Conservation (phyloP, 35 echinoderm and acorn worm species). For the Holothuria glaberrima region DNA sequence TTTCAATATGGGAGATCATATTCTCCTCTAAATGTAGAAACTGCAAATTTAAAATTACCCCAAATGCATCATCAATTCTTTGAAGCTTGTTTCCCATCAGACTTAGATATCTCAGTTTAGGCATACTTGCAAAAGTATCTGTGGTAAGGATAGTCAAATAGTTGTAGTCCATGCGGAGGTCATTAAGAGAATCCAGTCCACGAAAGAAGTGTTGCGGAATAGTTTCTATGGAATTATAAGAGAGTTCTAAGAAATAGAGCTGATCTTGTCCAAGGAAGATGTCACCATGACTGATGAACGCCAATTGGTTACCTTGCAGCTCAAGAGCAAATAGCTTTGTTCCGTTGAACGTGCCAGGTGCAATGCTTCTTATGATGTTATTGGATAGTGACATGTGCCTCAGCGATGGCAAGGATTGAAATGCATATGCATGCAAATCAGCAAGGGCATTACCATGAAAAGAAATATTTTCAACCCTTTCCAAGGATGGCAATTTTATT, state of each 20-base stretch:
- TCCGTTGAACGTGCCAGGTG: background rate
- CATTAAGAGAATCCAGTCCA: slow-evolving; percentile 35
- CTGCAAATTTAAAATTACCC: slow-evolving; percentile 5
- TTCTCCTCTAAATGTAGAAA: slow-evolving; percentile 51
- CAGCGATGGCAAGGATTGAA: background rate
- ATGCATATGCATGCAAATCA: background rate
- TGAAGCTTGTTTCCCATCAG: slow-evolving; percentile 49
- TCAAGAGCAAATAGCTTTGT: background rate
- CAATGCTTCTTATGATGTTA: background rate
- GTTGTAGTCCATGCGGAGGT: slow-evolving; percentile 52
- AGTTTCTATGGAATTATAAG: slow-evolving; percentile 35
- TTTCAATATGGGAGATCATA: slow-evolving; percentile 8
- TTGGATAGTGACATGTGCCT: background rate
- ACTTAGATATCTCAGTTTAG: slow-evolving; percentile 45
- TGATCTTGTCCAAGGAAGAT: slow-evolving; percentile 41
- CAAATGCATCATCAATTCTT: slow-evolving; percentile 28
- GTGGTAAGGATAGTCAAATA: slow-evolving; percentile 8
- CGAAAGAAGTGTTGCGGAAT: slow-evolving; percentile 57
- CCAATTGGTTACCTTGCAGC: slow-evolving; percentile 35
- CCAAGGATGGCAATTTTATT: background rate
- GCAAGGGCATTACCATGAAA: background rate
- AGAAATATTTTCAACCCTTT: background rate
- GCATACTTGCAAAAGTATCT: slow-evolving; percentile 46
- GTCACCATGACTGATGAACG: background rate
- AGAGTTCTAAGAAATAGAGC: slow-evolving; percentile 46